phyloP scores from a whole-genome alignment of 2,797 vertebrate genomes.

The Hybognathus amarus region DNA sequence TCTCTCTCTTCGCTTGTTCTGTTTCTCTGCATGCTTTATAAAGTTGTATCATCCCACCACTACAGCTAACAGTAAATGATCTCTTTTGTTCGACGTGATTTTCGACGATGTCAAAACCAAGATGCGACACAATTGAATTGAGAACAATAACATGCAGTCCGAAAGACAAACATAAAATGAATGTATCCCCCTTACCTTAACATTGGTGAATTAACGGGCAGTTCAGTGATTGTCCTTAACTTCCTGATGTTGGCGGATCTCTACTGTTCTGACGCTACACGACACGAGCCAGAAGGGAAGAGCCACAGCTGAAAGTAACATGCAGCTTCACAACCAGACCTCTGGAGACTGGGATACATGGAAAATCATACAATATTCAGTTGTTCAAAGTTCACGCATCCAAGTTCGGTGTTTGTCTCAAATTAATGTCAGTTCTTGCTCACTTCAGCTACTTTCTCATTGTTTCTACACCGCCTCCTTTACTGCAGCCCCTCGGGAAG shows the following conservation, averaged over 20 bases:
- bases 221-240: neutral
- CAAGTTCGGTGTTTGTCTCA: neutral
- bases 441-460: constrained; percentile 10
- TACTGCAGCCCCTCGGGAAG: constrained; percentile 7
- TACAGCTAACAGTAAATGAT: neutral
- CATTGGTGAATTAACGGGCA: neutral
- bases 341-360: neutral
- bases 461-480: constrained; percentile 18
- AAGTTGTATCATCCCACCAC: neutral
- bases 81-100: constrained; percentile 15
- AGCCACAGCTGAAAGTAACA: neutral
- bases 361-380: neutral
- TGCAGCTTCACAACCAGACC: neutral
- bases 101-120: neutral
- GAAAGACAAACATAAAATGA: neutral
- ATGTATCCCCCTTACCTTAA: constrained; percentile 1
- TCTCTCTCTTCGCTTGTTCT: neutral
- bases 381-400: neutral
- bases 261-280: constrained; percentile 5
- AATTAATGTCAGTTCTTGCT: neutral
- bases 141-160: neutral
- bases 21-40: neutral
- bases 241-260: constrained; percentile 25
- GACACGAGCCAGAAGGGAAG: constrained; percentile 27
- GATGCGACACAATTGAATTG: neutral